These are phyloP conservation scores for Fabriciana adippe DNA, from an alignment of 2,888 invertebrate species.

Conservation along the genomic window DNA sequence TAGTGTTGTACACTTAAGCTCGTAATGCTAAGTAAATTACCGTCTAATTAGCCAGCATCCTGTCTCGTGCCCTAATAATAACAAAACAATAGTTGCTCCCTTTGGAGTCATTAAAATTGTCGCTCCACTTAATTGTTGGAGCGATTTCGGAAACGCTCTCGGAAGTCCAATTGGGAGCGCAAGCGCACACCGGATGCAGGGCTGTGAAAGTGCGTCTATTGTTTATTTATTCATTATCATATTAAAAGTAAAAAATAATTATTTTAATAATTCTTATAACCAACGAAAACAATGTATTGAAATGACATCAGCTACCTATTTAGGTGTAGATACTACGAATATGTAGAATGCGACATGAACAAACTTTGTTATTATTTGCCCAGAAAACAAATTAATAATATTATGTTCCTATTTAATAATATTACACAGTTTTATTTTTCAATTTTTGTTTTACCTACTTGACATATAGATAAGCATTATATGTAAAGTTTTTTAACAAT, in stretches of 20 bases:
- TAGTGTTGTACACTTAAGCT: conserved; percentile 50
- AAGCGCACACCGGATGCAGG: conserved; percentile 71
- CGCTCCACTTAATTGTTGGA: conserved; percentile 56
- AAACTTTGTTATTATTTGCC: no score
- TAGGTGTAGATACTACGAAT: no score
- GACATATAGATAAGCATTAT: not conserved
- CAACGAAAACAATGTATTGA: no score
- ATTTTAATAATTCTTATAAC: not conserved
- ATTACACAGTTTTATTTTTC: no score
- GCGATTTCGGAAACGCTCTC: conserved; percentile 77
- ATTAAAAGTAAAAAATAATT: conserved; percentile 2
- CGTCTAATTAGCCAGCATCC: conserved; percentile 77
- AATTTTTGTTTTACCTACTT: no score
- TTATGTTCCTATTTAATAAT: no score
- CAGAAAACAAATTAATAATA: no score
- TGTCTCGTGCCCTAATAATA: conserved; percentile 79
- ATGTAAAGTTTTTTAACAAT: not conserved
- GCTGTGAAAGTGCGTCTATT: conserved; percentile 67
- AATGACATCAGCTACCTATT: no score
- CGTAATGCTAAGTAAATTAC: conserved; percentile 68
- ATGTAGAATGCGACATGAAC: no score
- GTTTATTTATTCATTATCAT: conserved; percentile 33
- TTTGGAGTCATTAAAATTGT: conserved; percentile 67
- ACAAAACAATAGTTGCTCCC: conserved; percentile 78
- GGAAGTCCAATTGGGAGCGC: conserved; percentile 81